Evolutionary conservation across 2,888 invertebrate genomes (phyloP), one percentile per base, ranked within the genome.

Genomic region (Thereva unica): DNA sequence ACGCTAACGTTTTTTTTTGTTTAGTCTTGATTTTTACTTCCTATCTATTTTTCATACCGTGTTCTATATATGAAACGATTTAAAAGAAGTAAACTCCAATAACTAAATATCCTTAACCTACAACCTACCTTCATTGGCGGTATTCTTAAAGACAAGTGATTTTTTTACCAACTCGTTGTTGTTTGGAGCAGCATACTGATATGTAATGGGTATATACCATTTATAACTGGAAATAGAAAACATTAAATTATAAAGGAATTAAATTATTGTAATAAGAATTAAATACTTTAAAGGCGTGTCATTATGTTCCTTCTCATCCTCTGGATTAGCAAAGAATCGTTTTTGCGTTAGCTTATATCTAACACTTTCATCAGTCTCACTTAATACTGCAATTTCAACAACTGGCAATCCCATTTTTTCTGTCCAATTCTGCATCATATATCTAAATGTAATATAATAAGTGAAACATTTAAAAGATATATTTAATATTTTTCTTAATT

Each of bases 371-470:
- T 80, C 82, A 45, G 83, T 81, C 5, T 77, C 82, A 68, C 74
- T 78, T 8, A 77, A 80, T 56, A 80, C 82, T 0, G 75, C 77
- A 1, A 91, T 88, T 1, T 82, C 85, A 3, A 96, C 81, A 0
- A 95, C 83, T 0, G 95, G 95, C 74, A 88, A 90, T 0, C 95
- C 95, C 89, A 89, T 93, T 80, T 95, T 95, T 49, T 86, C 84
- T 0, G 93, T 95, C 92, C 93, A 96, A 0, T 94, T 93, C 75
- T 91, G 88, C 91, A 95, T 91, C 68, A 92, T 86, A 47, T 84
- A 77, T 4, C 86, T 85, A 68, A 23, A 23, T 23, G 2, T 23
- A 23, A 23, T 23, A 23, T 23, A 23, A 23, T 23, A 23, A 23
- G 2, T 1, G 2, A 23, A 23, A 23, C 2, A 23, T 23, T 23